These are phyloP conservation scores for Ephestia elutella DNA, from an alignment of 1,140 invertebrate genomes.

Conservation along the genomic window DNA sequence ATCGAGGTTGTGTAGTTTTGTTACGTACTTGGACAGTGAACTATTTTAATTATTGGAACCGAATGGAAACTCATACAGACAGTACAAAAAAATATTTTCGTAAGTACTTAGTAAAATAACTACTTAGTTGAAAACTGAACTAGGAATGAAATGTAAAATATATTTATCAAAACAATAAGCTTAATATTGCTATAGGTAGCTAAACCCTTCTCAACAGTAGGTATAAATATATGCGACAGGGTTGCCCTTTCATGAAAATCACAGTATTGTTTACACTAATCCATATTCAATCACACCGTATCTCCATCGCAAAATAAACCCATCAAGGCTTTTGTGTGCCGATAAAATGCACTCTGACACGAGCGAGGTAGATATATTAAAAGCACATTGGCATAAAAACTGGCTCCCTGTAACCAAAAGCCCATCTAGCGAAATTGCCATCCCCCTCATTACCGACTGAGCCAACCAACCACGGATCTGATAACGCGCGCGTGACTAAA, in stretches of 20 bases:
- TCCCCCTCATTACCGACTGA: slow-evolving; percentile 69
- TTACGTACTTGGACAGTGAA: no score
- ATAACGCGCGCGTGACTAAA: slow-evolving; percentile 67
- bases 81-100: no score
- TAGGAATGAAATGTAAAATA: no score
- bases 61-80: no score
- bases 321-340: slow-evolving; percentile 9
- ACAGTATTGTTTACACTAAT: not conserved
- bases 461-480: slow-evolving; percentile 61
- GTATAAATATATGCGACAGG: not conserved
- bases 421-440: slow-evolving; percentile 69
- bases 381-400: slow-evolving; percentile 54
- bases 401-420: slow-evolving; percentile 57
- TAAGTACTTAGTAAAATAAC: no score
- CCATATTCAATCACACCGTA: slow-evolving; percentile 3
- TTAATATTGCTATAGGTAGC: no score
- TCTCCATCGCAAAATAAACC: slow-evolving; percentile 1
- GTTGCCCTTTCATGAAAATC: not conserved
- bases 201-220: no score
- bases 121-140: no score
- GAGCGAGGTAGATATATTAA: slow-evolving; percentile 45
- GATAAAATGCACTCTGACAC: slow-evolving; percentile 28
- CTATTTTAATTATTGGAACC: no score
- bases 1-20: no score
- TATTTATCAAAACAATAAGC: no score